Evolutionary conservation across 1,140 invertebrate species (phyloP), one percentile per base, ranked within the genome.

Genomic region (Bombus sibiricus): DNA sequence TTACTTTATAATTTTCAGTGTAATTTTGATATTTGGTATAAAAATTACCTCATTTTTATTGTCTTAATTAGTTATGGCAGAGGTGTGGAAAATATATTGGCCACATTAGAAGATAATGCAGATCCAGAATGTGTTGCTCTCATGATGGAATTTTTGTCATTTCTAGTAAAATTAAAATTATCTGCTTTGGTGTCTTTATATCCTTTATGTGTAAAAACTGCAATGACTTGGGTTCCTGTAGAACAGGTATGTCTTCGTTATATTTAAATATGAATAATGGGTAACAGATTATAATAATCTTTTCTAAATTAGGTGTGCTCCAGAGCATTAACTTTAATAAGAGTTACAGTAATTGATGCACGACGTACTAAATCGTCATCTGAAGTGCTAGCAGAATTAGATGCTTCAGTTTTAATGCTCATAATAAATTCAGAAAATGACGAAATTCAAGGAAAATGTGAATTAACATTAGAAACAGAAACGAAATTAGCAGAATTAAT

Each of bases 121-220:
- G 93, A 96, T 80, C 90, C 93, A 25, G 96, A 96, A 91, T 96
- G 95, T 84, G 91, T 94, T 47, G 90, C 92, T 41, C 85, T 95
- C 22, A 86, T 96, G 34, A 95, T 96, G 89, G 95, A 96, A 90
- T 96, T 96, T 91, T 92, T 96, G 47, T 74, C 94, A 41, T 95
- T 94, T 0, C 81, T 96, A 3, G 91, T 96, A 39, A 94, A 95
- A 84, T 80, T 95, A 10, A 94, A 95, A 91, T 68, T 95, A 9
- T 79, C 93, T 28, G 85, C 93, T 71, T 83, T 96, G 41, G 73
- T 92, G 13, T 75, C 81, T 57, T 89, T 96, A 2, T 95, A 96
- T 92, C 88, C 95, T 28, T 78, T 78, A 41, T 94, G 95, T 59
- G 92, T 96, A 15, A 93, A 92, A 85, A 81, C 94, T 28, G 94